phyloP scores from a whole-genome alignment of 1,140 invertebrate genomes.

The Drosophila murphyi region DNA sequence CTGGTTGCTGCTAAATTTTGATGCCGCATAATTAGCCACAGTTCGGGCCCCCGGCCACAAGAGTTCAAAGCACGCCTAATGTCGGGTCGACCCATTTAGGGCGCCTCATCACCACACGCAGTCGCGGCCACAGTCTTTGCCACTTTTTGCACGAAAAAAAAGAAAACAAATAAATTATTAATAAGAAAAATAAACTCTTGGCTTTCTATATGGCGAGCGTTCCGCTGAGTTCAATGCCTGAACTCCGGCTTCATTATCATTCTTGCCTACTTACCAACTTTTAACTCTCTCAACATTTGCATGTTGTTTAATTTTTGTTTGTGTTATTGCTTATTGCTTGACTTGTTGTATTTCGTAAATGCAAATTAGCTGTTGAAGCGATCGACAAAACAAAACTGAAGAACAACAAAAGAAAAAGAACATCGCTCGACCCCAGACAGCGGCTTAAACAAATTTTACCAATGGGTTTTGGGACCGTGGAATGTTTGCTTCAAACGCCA shows the following conservation, averaged over 20 bases:
- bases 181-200: not conserved
- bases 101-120: not conserved
- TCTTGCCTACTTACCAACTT: slow-evolving; percentile 34
- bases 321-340: not conserved
- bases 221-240: slow-evolving; percentile 42
- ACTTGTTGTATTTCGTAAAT: slow-evolving; percentile 20
- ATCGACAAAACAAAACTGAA: not conserved
- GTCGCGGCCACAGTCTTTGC: not conserved
- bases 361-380: not conserved
- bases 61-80: slow-evolving; percentile 57
- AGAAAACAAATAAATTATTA: not conserved
- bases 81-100: slow-evolving; percentile 47
- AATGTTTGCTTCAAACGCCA: slow-evolving; percentile 24
- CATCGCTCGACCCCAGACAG: not conserved
- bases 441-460: not conserved
- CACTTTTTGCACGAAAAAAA: slow-evolving; percentile 13
- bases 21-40: slow-evolving; percentile 41
- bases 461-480: slow-evolving; percentile 26
- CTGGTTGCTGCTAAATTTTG: not conserved
- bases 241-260: slow-evolving; percentile 53
- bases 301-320: not conserved
- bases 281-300: not conserved
- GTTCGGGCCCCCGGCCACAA: slow-evolving; percentile 7
- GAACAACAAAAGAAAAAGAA: no score
- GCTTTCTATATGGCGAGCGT: slow-evolving; percentile 28